phyloP scores from a whole-genome alignment of 2,113 vertebrate species.

The Cyprinodon tularosa region DNA sequence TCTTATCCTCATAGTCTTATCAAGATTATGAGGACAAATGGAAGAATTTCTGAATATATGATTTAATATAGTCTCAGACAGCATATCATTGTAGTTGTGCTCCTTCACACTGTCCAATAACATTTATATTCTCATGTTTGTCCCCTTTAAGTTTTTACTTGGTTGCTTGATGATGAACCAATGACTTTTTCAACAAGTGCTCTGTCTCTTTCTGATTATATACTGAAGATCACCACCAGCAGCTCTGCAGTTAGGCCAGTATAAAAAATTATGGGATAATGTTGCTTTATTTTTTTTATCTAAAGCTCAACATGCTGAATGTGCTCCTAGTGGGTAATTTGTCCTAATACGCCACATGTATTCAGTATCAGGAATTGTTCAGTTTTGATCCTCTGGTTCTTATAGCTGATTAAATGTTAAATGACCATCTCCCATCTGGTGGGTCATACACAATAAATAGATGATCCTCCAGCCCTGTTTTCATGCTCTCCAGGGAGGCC shows the following conservation, averaged over 20 bases:
- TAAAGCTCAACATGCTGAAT: background rate
- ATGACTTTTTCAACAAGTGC: too few relatives aligned
- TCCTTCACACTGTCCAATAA: too few relatives aligned
- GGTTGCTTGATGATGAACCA: too few relatives aligned
- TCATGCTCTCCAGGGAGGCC: conserved; percentile 37
- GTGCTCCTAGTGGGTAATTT: background rate
- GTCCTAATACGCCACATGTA: background rate
- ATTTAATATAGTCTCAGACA: too few relatives aligned
- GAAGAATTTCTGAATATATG: too few relatives aligned
- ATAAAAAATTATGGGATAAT: background rate
- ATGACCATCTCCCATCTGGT: conserved; percentile 36
- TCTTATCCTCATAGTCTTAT: too few relatives aligned
- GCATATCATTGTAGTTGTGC: too few relatives aligned
- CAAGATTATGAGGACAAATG: too few relatives aligned
- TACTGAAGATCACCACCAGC: too few relatives aligned
- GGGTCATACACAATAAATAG: conserved; percentile 49
- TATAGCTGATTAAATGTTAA: conserved; percentile 48
- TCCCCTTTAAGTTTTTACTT: too few relatives aligned
- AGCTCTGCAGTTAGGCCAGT: background rate
- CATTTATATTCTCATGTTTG: too few relatives aligned
- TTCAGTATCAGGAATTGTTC: conserved; percentile 30
- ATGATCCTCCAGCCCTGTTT: conserved; percentile 48
- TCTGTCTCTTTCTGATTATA: too few relatives aligned
- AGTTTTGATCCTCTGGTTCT: conserved; percentile 19
- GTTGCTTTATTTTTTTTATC: background rate